Conservation (phyloP, 2,113 vertebrate genomes). For the Pseudorasbora parva region DNA sequence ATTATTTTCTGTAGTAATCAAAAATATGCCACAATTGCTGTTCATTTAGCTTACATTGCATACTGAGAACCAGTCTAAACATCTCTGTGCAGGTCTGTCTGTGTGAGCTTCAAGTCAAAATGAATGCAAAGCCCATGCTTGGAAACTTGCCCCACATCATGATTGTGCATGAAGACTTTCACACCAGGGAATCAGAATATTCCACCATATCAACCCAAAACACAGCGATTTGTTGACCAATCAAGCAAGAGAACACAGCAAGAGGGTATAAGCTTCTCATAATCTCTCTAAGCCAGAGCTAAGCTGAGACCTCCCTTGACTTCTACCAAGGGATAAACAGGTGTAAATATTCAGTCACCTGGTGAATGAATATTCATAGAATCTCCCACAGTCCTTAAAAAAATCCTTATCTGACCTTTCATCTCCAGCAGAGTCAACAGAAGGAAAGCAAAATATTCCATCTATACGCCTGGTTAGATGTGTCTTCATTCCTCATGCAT, state of each 20-base stretch:
- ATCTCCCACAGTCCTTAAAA: neutral
- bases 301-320: conserved; percentile 20
- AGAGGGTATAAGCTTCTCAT: conserved; percentile 5
- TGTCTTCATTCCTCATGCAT: neutral
- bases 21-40: neutral
- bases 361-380: conserved; percentile 6
- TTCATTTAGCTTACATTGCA: neutral
- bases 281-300: conserved; percentile 2
- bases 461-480: neutral
- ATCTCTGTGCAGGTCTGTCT: neutral
- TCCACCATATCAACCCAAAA: conserved; percentile 34
- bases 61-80: neutral
- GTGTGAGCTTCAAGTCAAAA: conserved; percentile 42
- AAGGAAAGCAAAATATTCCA: neutral
- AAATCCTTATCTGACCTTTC: neutral
- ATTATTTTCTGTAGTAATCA: too few relatives aligned
- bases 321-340: conserved; percentile 6
- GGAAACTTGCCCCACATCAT: conserved; percentile 3
- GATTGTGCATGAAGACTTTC: conserved; percentile 9
- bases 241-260: neutral
- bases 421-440: neutral
- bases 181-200: conserved; percentile 30
- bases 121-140: conserved; percentile 33
- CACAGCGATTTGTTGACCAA: conserved; percentile 16
- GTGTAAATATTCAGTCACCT: conserved; percentile 11